Percentiles rank a stretch among this genome's conserved stretches.
Conservation (phyloP, 2,888 invertebrate species). For the Tethea ocularis region DNA sequence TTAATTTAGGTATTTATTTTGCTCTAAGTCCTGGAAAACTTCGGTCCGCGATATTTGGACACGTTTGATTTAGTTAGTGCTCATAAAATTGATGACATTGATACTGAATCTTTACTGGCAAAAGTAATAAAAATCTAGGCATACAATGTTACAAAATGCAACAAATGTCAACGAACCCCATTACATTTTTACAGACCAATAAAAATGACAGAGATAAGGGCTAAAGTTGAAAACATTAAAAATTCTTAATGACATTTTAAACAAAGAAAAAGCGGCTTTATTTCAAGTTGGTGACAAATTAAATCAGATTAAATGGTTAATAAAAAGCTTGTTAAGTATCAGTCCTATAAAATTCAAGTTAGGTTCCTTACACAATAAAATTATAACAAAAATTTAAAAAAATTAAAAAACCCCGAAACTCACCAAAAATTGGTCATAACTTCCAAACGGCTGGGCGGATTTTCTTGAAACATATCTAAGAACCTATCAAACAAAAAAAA, state of each 20-base stretch:
- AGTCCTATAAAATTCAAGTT: background rate
- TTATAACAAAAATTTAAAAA: background rate
- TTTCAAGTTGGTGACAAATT: conserved; percentile 1
- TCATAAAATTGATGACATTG: too few relatives aligned
- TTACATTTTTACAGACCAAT: background rate
- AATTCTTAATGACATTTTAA: background rate
- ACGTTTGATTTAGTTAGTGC: too few relatives aligned
- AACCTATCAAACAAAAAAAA: too few relatives aligned
- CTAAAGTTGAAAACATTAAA: background rate
- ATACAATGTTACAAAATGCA: background rate
- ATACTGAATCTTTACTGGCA: too few relatives aligned
- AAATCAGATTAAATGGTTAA: conserved; percentile 1
- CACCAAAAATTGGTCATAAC: too few relatives aligned
- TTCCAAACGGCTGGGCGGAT: too few relatives aligned
- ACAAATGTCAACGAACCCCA: conserved; percentile 1
- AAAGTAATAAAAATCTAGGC: background rate
- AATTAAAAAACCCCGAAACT: too few relatives aligned
- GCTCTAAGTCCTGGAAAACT: too few relatives aligned
- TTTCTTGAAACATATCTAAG: too few relatives aligned
- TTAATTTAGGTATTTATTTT: too few relatives aligned
- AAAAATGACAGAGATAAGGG: conserved; percentile 1
- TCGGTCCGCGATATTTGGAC: too few relatives aligned
- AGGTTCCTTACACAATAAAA: background rate
- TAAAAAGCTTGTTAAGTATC: background rate
- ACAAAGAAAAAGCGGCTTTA: conserved; percentile 1